Evolutionary conservation across 2,113 vertebrate genomes (phyloP).

Genomic region (Aplodontia rufa): DNA sequence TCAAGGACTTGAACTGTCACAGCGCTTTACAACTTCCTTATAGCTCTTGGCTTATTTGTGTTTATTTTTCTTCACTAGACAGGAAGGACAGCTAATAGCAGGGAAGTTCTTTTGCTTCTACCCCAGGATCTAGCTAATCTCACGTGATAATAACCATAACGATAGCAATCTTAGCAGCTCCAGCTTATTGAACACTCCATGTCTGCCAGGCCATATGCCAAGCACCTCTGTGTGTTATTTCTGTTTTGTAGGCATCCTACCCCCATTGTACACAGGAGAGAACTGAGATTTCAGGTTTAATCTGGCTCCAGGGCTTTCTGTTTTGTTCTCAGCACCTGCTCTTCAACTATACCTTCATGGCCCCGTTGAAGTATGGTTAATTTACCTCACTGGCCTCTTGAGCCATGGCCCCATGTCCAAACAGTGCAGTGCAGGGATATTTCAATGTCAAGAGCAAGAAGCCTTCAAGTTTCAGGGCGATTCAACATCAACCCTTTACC

Average conservation of each 20-base stretch:
- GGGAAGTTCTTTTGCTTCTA: constrained; percentile 15
- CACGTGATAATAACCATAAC: not conserved
- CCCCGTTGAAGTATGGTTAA: fast-evolving
- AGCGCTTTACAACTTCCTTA: not conserved
- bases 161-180: not conserved
- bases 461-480: not conserved
- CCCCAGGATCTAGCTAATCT: constrained; percentile 20
- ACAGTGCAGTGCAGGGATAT: not conserved
- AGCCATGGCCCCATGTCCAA: not conserved
- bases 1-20: not conserved
- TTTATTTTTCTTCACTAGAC: constrained; percentile 15
- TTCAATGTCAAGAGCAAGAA: not conserved
- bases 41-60: not conserved
- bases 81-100: not conserved
- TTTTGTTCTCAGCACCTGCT: not conserved
- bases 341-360: not conserved
- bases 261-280: not conserved
- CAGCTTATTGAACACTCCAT: not conserved
- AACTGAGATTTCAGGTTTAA: not conserved
- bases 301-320: not conserved
- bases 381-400: not conserved
- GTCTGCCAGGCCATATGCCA: not conserved
- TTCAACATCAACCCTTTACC: not conserved
- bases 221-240: not conserved
- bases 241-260: not conserved